Evolutionary conservation across 2,888 invertebrate genomes (phyloP).

Genomic region (Sarcophaga variegata): DNA sequence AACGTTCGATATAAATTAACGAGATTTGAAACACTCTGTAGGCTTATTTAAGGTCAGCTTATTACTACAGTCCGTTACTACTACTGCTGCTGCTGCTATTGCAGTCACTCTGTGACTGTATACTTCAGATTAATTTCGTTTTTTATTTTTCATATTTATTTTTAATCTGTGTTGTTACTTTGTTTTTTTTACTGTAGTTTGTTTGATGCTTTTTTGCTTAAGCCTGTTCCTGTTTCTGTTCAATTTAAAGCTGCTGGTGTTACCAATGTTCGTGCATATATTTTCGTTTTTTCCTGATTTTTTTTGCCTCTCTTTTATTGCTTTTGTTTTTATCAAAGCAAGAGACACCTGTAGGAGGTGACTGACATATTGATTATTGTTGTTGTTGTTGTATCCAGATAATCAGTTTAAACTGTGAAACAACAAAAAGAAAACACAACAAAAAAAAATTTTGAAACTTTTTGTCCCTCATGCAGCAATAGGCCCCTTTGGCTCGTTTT

Average conservation of each 20-base stretch:
- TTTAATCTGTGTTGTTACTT: background rate
- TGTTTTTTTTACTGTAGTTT: slow-evolving; percentile 26
- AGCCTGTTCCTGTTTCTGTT: slow-evolving; percentile 45
- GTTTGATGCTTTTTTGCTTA: slow-evolving; percentile 37
- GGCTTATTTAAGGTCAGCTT: too few relatives aligned
- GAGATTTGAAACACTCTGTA: too few relatives aligned
- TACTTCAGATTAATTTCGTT: too few relatives aligned
- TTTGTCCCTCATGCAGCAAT: background rate
- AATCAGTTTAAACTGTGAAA: slow-evolving; percentile 60
- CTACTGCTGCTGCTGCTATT: too few relatives aligned
- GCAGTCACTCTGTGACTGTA: too few relatives aligned
- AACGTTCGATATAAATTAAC: too few relatives aligned
- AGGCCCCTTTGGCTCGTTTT: too few relatives aligned
- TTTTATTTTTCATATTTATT: background rate
- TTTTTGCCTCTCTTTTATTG: slow-evolving; percentile 9
- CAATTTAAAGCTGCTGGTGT: too few relatives aligned
- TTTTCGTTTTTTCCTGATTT: background rate
- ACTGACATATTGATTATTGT: slow-evolving; percentile 46
- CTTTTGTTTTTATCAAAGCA: slow-evolving; percentile 11
- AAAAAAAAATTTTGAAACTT: slow-evolving; percentile 40
- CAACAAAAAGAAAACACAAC: slow-evolving; percentile 3
- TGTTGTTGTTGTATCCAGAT: slow-evolving; percentile 27
- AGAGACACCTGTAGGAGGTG: slow-evolving; percentile 60
- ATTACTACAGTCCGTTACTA: too few relatives aligned
- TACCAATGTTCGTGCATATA: too few relatives aligned